Conservation (phyloP, 1,140 invertebrate genomes). For the Chymomyza costata region DNA sequence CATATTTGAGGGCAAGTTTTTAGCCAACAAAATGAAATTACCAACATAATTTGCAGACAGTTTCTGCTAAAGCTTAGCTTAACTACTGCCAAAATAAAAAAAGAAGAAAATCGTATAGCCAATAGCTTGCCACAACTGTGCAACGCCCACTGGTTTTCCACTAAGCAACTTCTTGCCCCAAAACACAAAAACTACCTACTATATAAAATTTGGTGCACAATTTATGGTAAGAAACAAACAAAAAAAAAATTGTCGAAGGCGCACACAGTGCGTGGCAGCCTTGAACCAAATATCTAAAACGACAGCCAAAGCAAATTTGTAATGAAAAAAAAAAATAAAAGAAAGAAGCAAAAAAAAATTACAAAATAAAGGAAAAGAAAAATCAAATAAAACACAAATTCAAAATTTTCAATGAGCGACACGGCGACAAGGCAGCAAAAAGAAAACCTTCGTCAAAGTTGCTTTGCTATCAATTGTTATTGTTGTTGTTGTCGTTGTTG, state of each 20-base stretch:
- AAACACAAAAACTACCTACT: no score
- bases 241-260: no score
- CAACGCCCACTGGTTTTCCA: not conserved
- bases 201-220: no score
- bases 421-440: not conserved
- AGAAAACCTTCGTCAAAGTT: slow-evolving; percentile 52
- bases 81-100: not conserved
- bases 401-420: slow-evolving; percentile 16
- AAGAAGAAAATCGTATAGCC: no score
- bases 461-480: no score
- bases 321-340: not conserved
- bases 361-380: slow-evolving; percentile 15
- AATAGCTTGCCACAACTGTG: no score
- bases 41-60: no score
- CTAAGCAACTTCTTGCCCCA: not conserved
- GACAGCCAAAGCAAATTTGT: slow-evolving; percentile 16
- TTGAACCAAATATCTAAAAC: no score
- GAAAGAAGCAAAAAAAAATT: slow-evolving; percentile 3
- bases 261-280: no score
- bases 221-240: no score
- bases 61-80: not conserved
- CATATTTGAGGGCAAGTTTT: no score
- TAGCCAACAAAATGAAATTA: no score
- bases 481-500: slow-evolving; percentile 26
- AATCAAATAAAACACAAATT: slow-evolving; percentile 2